Conservation (phyloP, 2,113 vertebrate species). For the Abramis brama region DNA sequence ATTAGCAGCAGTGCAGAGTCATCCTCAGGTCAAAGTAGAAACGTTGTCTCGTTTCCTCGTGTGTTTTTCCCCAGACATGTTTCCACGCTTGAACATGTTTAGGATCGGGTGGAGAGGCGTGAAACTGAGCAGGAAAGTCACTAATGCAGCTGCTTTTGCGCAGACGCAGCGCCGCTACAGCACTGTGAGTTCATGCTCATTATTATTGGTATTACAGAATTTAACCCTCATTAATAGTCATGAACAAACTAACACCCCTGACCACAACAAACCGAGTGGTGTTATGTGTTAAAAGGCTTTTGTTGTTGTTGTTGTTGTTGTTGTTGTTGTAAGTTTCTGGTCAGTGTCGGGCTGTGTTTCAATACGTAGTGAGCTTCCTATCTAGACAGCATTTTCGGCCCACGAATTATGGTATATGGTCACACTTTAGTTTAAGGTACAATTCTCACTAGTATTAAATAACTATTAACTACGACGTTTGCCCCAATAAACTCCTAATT, state of each 20-base stretch:
- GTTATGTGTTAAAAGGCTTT: background rate
- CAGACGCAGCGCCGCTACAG: slow-evolving; percentile 56
- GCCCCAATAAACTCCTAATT: no score
- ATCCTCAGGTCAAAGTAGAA: background rate
- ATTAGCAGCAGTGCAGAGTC: background rate
- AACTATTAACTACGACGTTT: no score
- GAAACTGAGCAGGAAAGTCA: slow-evolving; percentile 52
- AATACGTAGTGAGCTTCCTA: background rate
- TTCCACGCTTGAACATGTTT: slow-evolving; percentile 46
- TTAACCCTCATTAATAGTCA: background rate
- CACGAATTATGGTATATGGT: background rate
- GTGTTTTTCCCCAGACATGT: slow-evolving; percentile 36
- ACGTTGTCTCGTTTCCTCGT: background rate
- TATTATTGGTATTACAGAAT: background rate
- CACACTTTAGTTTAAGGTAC: no score
- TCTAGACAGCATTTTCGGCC: background rate
- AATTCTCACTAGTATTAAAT: no score
- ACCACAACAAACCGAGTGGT: background rate
- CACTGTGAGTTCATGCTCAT: slow-evolving; percentile 66
- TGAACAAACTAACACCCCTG: background rate
- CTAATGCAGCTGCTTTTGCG: background rate
- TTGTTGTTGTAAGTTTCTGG: background rate
- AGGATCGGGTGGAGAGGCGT: slow-evolving; percentile 64
- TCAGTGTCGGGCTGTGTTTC: background rate
- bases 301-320: background rate